These are phyloP conservation scores for Himalopsyche kuldschensis DNA, from an alignment of 2,888 invertebrate genomes.

Conservation along the genomic window DNA sequence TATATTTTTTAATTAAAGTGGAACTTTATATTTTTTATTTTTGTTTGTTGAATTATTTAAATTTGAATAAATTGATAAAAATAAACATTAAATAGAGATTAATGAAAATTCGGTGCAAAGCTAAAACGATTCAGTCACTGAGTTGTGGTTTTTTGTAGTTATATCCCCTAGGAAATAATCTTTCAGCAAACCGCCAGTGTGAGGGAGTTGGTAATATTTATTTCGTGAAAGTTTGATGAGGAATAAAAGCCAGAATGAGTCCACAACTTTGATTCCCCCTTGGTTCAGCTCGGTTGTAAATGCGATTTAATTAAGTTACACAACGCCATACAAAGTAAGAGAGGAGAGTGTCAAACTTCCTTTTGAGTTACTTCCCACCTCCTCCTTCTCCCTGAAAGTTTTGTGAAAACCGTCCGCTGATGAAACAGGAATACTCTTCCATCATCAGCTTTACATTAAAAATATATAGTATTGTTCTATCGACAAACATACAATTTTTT, in stretches of 20 bases:
- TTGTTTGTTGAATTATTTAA: no score
- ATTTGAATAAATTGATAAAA: no score
- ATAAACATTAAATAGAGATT: no score
- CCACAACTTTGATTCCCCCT: neutral
- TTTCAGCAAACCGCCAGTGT: neutral
- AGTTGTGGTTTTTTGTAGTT: neutral
- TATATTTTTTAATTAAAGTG: no score
- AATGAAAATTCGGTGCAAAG: neutral
- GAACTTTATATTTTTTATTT: no score
- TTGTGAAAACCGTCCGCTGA: neutral
- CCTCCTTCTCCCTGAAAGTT: neutral
- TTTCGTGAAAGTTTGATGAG: neutral
- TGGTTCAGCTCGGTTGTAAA: neutral
- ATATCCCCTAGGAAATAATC: neutral
- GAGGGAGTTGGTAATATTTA: neutral
- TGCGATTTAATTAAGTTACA: neutral
- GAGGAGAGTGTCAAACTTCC: neutral
- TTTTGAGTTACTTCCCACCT: neutral
- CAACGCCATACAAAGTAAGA: neutral
- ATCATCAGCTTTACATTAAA: no score
- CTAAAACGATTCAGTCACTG: neutral
- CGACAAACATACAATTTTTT: no score
- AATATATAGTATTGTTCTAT: no score
- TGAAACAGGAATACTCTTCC: neutral
- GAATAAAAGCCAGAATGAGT: neutral